Conservation (phyloP, 2,113 vertebrate genomes). For the Aegypius monachus region DNA sequence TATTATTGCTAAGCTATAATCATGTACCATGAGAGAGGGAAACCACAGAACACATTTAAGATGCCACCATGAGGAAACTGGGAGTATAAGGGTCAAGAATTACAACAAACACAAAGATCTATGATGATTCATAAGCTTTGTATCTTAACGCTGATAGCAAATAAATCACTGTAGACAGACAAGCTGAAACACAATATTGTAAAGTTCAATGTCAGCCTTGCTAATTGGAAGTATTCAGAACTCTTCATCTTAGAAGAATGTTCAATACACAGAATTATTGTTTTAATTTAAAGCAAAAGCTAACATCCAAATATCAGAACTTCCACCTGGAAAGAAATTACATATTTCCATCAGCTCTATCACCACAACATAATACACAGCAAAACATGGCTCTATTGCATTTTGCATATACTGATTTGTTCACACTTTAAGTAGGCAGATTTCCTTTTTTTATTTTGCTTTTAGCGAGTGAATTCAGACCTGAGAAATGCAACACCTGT, state of each 20-base stretch:
- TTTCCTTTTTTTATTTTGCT: background rate
- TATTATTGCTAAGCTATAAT: background rate
- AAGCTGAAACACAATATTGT: background rate
- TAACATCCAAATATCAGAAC: background rate
- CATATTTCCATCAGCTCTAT: background rate
- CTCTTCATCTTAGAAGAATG: background rate
- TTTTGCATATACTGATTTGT: background rate
- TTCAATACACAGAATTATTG: background rate
- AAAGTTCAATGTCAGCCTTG: background rate
- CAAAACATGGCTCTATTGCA: background rate
- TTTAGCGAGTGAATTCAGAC: background rate
- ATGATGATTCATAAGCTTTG: background rate
- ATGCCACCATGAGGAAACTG: background rate
- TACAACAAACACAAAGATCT: background rate
- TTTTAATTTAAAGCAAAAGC: background rate
- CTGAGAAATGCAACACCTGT: background rate
- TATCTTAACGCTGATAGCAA: background rate
- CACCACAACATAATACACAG: background rate
- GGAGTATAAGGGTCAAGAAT: background rate
- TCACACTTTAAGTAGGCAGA: background rate
- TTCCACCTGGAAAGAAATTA: background rate
- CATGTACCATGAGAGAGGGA: rapidly evolving
- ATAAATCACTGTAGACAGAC: background rate
- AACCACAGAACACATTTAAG: background rate
- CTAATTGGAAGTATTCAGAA: background rate